Evolutionary conservation across 2,888 invertebrate genomes (phyloP), one percentile per base, ranked within the genome.

Genomic region (Hybos culiciformis): DNA sequence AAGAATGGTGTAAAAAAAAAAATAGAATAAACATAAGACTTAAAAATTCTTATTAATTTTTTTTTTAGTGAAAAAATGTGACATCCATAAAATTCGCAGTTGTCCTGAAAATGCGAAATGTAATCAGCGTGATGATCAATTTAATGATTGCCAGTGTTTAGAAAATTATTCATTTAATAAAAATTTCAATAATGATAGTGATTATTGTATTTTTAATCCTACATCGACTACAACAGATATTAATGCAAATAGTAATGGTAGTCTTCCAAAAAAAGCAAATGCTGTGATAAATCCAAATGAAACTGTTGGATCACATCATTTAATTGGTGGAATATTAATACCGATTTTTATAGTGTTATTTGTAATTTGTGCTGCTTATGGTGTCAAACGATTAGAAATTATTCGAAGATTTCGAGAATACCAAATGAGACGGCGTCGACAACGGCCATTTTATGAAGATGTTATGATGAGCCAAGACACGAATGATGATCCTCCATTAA

Each of bases 391-490:
- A 37, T 48, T 52, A 23, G 48, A 53, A 38, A 41, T 55, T 19
- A 45, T 53, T n/a, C 47, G 51, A 7, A 48, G 54, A 24, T 41
- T 52, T 29, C 48, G 54, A 24, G 49, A 55, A 29, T 49, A 50
- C 38, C 46, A 48, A 8, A 50, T 53, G 31, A 47, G 48, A 11
- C 44, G 53, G 17, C 47, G 53, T 21, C 51, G 54, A n/a, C 52
- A 50, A 49, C 49, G 53, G 31, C 53, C 54, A 19, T 50, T 53
- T 23, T 55, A 55, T 47, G 54, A 54, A 37, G 54, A 55, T 47
- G 54, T 55, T 23, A 53, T 54, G 53, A 53, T 54, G 54, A 51
- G 50, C 15, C 53, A 54, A 45, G 54, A 55, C 43, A n/a, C n/a
- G n/a, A 50, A 51, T 14, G 54, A 55, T 39, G 54, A 55, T 46